Evolutionary conservation across 2,888 invertebrate species (phyloP).

Genomic region (Eupithecia dodoneata): DNA sequence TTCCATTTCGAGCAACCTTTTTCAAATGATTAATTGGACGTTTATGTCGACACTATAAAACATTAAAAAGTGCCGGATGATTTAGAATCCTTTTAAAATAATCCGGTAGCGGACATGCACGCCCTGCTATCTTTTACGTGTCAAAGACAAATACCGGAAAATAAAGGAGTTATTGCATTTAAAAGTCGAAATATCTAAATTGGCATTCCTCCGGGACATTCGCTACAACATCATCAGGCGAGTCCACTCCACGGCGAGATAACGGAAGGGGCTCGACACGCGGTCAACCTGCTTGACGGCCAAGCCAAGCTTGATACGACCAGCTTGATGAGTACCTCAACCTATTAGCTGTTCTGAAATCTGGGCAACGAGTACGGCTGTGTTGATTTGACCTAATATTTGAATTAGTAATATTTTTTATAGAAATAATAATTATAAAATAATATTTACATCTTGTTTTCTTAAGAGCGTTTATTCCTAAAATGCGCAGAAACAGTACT

Average conservation of each 20-base stretch:
- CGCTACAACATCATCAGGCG: conserved; percentile 42
- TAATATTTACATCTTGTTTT: too few species aligned
- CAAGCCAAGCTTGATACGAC: neutral
- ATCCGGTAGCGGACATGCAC: conserved; percentile 26
- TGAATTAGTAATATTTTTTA: too few species aligned
- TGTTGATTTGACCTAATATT: neutral
- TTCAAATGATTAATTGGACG: neutral
- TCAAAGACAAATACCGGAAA: conserved; percentile 23
- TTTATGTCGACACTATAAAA: neutral
- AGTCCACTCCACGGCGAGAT: conserved; percentile 30
- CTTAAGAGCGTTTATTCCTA: too few species aligned
- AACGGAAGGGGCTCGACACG: conserved; percentile 18
- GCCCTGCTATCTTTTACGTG: conserved; percentile 17
- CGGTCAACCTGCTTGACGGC: conserved; percentile 16
- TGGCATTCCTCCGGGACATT: conserved; percentile 33
- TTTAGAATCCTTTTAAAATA: conserved; percentile 20
- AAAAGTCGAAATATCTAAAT: conserved; percentile 32
- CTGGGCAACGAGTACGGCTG: neutral
- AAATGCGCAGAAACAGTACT: too few species aligned
- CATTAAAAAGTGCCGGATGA: neutral
- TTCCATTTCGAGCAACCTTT: neutral
- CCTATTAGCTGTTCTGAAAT: neutral
- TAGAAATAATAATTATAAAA: too few species aligned
- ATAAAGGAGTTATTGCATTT: conserved; percentile 16
- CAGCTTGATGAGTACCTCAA: neutral